Percentiles rank a stretch among this genome's conserved stretches.
Conservation (phyloP, 1,140 invertebrate genomes). For the Caenorhabditis elegans region WBcel235 BX284604.4:4477001-4477500, state of each 20-base stretch:
- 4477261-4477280: background rate
- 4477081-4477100: background rate
- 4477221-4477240: background rate
- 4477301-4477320: conserved; percentile 8
- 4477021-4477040: conserved; percentile 20
- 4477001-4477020: conserved; percentile 6
- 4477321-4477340: background rate
- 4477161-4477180: conserved; percentile 21
- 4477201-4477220: background rate
- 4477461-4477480: no score
- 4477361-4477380: background rate
- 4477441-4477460: no score
- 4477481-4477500: no score
- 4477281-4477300: background rate
- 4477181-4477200: conserved; percentile 14
- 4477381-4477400: no score
- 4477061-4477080: background rate
- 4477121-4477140: background rate
- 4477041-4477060: conserved; percentile 21
- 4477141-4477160: conserved; percentile 9
- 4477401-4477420: no score
- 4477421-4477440: no score
- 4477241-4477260: background rate
- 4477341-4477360: conserved; percentile 1
- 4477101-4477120: background rate